Evolutionary conservation across 2,113 vertebrate genomes (phyloP).

Genomic region (Carassius gibelio): DNA sequence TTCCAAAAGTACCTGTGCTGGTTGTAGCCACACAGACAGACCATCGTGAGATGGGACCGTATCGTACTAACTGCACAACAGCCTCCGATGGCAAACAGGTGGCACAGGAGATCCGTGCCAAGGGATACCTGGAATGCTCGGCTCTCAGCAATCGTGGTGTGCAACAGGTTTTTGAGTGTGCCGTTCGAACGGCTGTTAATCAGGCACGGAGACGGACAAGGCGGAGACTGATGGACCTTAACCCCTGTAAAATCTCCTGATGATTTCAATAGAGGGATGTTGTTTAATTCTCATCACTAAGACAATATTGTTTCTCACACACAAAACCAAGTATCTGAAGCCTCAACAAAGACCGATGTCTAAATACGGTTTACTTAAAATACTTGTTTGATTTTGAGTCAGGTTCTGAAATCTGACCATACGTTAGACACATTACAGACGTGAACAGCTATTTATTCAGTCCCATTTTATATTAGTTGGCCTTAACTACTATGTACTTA

Average conservation of each 20-base stretch:
- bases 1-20: slow-evolving; percentile 87
- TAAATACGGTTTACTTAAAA: neutral
- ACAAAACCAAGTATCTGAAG: neutral
- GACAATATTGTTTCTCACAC: slow-evolving; percentile 12
- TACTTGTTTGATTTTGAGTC: neutral
- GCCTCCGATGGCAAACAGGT: slow-evolving; percentile 81
- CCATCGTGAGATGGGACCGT: slow-evolving; percentile 82
- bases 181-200: slow-evolving; percentile 86
- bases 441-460: neutral
- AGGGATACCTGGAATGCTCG: slow-evolving; percentile 94
- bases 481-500: no score
- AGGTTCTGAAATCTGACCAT: neutral
- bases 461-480: no score
- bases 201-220: slow-evolving; percentile 80
- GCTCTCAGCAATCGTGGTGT: slow-evolving; percentile 90
- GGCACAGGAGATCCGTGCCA: slow-evolving; percentile 87
- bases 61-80: slow-evolving; percentile 79
- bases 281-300: slow-evolving; percentile 6
- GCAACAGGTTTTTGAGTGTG: slow-evolving; percentile 94
- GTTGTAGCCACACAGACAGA: slow-evolving; percentile 95
- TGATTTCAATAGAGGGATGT: neutral
- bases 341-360: slow-evolving; percentile 3
- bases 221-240: slow-evolving; percentile 83
- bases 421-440: neutral
- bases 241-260: slow-evolving; percentile 88